Evolutionary conservation across 2,113 vertebrate genomes (phyloP).

Genomic region (Mastomys coucha): DNA sequence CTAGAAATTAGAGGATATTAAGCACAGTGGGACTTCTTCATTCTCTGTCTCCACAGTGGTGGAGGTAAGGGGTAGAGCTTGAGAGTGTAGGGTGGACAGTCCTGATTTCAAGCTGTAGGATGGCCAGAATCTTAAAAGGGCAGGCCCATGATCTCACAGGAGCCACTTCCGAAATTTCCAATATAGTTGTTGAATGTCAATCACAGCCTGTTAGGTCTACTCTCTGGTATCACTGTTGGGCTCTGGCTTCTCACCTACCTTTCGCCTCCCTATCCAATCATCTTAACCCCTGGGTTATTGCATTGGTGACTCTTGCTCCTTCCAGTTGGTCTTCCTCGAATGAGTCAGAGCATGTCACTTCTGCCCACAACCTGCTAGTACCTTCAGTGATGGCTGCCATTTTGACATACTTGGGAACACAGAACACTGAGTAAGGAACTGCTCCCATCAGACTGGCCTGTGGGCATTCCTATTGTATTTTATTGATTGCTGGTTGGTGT

Average conservation of each 20-base stretch:
- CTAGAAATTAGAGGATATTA: background rate
- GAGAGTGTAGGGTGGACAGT: background rate
- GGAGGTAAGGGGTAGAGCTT: rapidly evolving
- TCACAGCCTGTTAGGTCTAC: background rate
- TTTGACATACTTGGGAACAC: background rate
- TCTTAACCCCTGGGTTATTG: background rate
- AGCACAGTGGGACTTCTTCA: background rate
- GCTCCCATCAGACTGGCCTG: background rate
- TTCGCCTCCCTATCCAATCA: background rate
- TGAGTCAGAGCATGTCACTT: background rate
- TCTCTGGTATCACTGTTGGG: background rate
- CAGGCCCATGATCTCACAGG: background rate
- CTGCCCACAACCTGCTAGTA: background rate
- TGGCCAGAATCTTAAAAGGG: background rate
- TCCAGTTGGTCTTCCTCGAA: background rate
- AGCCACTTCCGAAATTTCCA: background rate
- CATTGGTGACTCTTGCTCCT: background rate
- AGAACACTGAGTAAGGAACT: background rate
- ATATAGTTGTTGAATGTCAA: background rate
- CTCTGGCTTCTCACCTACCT: background rate
- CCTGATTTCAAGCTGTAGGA: background rate
- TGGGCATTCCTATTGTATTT: background rate
- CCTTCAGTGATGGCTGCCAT: background rate
- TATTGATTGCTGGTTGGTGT: background rate
- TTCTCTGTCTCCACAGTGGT: background rate